Evolutionary conservation across 2,113 vertebrate species (phyloP).

Genomic region (Aleadryas rufinucha): DNA sequence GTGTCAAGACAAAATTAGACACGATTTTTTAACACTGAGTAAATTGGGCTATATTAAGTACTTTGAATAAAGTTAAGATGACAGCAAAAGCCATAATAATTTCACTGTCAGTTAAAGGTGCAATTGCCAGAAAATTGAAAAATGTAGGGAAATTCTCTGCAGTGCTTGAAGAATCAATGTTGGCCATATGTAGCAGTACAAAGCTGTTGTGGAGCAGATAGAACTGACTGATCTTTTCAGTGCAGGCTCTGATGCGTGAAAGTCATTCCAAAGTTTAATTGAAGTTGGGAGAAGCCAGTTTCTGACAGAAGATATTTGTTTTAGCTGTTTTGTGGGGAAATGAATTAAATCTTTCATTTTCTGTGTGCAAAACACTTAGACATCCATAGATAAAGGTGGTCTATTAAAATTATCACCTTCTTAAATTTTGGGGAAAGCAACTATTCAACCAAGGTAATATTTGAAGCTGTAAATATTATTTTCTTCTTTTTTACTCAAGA

Average conservation of each 20-base stretch:
- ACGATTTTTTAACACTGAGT: neutral
- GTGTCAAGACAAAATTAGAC: conserved; percentile 2
- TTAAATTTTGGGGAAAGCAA: neutral
- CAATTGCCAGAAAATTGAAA: conserved; percentile 51
- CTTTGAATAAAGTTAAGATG: conserved; percentile 16
- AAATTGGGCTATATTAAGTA: conserved; percentile 1
- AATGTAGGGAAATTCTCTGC: conserved; percentile 4
- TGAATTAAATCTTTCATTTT: conserved; percentile 43
- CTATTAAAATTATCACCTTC: conserved; percentile 59
- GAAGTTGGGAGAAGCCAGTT: neutral
- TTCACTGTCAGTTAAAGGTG: conserved; percentile 39
- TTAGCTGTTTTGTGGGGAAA: conserved; percentile 31
- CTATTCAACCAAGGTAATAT: conserved; percentile 6
- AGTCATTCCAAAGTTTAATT: conserved; percentile 51
- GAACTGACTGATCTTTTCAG: neutral
- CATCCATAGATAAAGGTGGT: conserved; percentile 23
- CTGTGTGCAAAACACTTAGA: neutral
- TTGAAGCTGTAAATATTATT: conserved; percentile 31
- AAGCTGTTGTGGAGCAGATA: neutral
- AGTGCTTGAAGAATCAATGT: neutral
- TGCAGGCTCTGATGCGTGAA: neutral
- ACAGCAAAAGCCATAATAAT: conserved; percentile 38
- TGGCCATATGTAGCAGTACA: neutral
- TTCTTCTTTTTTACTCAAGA: neutral
- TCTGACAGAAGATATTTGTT: conserved; percentile 35